Conservation (phyloP, 1,140 invertebrate genomes). For the Achatina immaculata region DNA sequence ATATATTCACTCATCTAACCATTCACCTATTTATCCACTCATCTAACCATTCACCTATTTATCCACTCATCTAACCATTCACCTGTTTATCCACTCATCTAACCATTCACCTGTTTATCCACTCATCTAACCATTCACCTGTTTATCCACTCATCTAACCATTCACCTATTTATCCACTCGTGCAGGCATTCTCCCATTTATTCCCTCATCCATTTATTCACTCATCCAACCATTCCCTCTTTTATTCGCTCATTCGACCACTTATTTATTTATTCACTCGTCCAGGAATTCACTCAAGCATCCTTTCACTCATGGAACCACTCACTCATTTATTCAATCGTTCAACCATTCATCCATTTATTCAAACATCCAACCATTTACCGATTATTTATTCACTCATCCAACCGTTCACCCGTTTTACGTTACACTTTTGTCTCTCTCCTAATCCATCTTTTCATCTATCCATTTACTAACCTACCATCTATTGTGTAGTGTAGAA, state of each 20-base stretch:
- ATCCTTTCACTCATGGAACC: background rate
- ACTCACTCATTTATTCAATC: background rate
- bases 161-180: background rate
- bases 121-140: slow-evolving; percentile 24
- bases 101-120: background rate
- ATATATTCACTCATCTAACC: background rate
- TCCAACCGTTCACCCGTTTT: background rate
- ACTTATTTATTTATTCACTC: background rate
- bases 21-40: no score
- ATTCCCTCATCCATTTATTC: background rate
- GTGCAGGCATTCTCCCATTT: background rate
- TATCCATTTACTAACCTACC: slow-evolving; percentile 1
- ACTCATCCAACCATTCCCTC: background rate
- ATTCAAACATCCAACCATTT: background rate
- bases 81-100: background rate
- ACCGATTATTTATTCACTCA: background rate
- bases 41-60: background rate
- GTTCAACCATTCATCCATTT: background rate
- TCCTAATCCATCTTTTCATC: background rate
- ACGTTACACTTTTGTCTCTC: no score
- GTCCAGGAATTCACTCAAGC: background rate
- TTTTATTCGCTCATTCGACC: background rate
- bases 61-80: background rate
- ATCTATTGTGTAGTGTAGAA: no score
- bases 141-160: background rate